Evolutionary conservation across 2,113 vertebrate genomes (phyloP).

Genomic region (Rhinopomastus cyanomelas): DNA sequence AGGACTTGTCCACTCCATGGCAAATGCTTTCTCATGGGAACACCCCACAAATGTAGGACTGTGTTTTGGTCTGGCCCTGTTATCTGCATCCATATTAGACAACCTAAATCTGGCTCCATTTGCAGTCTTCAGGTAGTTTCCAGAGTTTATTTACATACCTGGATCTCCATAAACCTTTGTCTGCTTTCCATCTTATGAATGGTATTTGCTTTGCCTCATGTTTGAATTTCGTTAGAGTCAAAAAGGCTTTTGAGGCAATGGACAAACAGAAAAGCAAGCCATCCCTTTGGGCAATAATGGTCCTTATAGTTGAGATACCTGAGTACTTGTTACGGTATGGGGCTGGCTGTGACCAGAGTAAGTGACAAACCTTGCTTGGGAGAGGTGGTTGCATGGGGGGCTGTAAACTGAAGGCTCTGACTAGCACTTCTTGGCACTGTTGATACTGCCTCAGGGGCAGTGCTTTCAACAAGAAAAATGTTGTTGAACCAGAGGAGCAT

Average conservation of each 20-base stretch:
- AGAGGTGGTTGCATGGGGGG: background rate
- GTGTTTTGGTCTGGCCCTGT: background rate
- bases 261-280: background rate
- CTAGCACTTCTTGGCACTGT: background rate
- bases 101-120: background rate
- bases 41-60: background rate
- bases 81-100: fast-evolving
- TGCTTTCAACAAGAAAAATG: background rate
- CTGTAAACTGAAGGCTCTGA: background rate
- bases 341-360: background rate
- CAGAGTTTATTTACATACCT: background rate
- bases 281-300: background rate
- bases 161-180: background rate
- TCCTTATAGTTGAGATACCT: background rate
- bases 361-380: background rate
- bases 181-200: background rate
- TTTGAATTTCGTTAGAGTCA: background rate
- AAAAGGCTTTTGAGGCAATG: background rate
- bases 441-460: background rate
- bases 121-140: background rate
- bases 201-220: background rate
- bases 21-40: background rate
- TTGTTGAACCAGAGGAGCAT: background rate
- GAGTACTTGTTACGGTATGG: background rate
- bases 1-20: fast-evolving